These are phyloP conservation scores for Parapristionchus giblindavisi DNA, from an alignment of 2,888 invertebrate species.

Conservation along the genomic window DNA sequence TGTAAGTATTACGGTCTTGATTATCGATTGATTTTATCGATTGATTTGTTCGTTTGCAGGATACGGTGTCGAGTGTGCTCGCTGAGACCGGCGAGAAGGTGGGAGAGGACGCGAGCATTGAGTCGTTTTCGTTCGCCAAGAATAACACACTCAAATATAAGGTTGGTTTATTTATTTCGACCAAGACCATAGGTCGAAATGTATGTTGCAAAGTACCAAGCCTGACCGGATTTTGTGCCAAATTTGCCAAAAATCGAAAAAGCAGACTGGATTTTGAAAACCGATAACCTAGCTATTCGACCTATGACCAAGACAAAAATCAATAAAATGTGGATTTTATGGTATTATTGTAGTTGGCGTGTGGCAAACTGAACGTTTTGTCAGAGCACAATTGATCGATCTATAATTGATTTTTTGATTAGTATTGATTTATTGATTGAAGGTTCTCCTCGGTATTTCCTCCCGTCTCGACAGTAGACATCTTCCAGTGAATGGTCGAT, in stretches of 20 bases:
- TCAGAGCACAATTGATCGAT: no score
- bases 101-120: background rate
- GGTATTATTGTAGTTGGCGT: no score
- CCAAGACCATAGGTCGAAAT: background rate
- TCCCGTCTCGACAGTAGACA: conserved; percentile 43
- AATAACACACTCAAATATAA: conserved; percentile 39
- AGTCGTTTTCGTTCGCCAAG: conserved; percentile 23
- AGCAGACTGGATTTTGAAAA: no score
- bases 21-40: no score
- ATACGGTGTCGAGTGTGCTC: background rate
- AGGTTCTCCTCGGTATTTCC: conserved; percentile 24
- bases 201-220: no score
- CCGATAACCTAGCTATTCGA: no score
- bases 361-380: no score
- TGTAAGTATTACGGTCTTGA: background rate
- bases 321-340: no score
- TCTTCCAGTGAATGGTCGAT: conserved; percentile 57
- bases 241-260: no score
- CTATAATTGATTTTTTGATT: background rate
- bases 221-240: no score
- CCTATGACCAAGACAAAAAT: no score
- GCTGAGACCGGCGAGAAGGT: background rate
- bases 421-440: no score
- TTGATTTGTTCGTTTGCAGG: background rate
- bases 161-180: conserved; percentile 12